Evolutionary conservation across 2,113 vertebrate genomes (phyloP), one percentile per base, ranked within the genome.

Genomic region (Lophius piscatorius): DNA sequence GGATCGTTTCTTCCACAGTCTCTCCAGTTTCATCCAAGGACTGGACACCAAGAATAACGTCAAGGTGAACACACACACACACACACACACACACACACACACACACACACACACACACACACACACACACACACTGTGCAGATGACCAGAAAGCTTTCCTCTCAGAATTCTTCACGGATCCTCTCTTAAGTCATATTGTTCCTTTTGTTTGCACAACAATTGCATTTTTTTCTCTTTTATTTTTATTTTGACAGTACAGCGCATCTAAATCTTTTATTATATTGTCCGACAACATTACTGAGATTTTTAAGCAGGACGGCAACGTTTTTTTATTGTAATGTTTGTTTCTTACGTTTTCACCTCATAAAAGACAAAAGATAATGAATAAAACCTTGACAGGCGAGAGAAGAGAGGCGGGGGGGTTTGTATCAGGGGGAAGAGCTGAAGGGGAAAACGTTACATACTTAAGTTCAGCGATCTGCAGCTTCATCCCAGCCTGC

Each of bases 31-130:
- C 80, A 91, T 97, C 88, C 91, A 92, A 57, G 94, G 95, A 50
- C 55, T 99, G 80, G 95, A 99, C 85, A 93, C 94, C 35, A 95
- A 97, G 68, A 94, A 93, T 82, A 98, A 97, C 0, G 95, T 98
- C 55, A 99, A 99, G 96, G 97, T 99, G 83, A 81, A 72, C 36
- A 29, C n/a, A 20, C 20, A 36, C 47, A 44, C 42, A 17, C 24
- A 24, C 26, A 42, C 50, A 45, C 7, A 50, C 24, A 24, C 31
- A 29, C 55, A 38, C 28, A 51, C 35, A 33, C 20, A 45, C 48
- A 29, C 17, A 42, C 26, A 18, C 24, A 35, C 22, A 14, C 36
- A 34, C 12, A 24, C 11, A 36, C 33, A 11, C 33, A 5, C 36
- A 2, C 8, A 33, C 52, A 48, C 13, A 36, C 54, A 1, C 0